Base-by-base conservation (phyloP, 2,888 invertebrate species). In the Tachina grossa region DNA sequence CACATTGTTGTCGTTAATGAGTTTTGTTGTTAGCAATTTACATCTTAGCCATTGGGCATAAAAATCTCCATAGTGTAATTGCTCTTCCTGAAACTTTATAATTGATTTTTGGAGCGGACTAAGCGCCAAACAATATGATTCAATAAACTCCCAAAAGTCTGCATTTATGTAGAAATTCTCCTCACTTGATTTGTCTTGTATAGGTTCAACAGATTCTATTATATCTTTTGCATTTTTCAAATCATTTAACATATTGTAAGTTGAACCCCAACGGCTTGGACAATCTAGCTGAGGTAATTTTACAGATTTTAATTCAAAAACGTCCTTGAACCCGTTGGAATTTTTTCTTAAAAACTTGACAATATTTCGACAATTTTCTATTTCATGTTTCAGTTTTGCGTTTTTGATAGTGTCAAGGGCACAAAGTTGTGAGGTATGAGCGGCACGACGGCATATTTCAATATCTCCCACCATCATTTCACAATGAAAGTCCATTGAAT, bases 21-120 rank as follows among this genome's bases (percentile, higher is more conserved):
- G 31, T 53, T 76, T 31, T 5, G 11, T 1, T 19, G 49, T 81
- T 2, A 31, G 31, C 31, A 82, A 45, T 59, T 82, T 76, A 41
- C 76, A 69, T 59, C 19, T 82, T 5, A 83, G 10, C 72, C 83
- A 83, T 16, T 71, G 61, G n/a, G 69, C 69, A 55, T 76, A 82
- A 69, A 83, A 83, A 63, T 76, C 53, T 6, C 76, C 69, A 19
- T 65, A 76, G 22, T 71, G 61, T n/a, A 83, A 71, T 43, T 31
- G 11, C 41, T 77, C 71, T 47, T 71, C 57, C 16, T 83, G 76
- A 41, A 66, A 81, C 43, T 75, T 81, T 6, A 68, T 22, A 13
- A 80, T 45, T 10, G 74, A 13, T 41, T 13, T n/a, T 4, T 83
- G 76, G 4, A 77, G 55, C 1, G 76, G 82, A 6, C 16, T 45